Conservation (phyloP, 1,140 invertebrate species). For the Drosophila triauraria region DNA sequence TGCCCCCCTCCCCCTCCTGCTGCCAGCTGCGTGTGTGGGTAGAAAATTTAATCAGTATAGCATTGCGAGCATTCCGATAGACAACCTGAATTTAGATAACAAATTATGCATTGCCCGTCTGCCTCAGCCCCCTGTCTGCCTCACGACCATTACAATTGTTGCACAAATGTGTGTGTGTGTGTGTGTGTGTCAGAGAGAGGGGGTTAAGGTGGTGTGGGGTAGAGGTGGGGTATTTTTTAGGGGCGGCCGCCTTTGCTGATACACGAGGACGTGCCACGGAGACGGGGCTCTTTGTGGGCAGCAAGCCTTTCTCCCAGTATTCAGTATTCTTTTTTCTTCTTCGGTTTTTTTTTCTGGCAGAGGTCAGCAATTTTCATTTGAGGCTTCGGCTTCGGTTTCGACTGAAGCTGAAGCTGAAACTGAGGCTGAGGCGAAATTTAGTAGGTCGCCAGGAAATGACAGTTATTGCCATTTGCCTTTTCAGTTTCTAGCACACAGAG, state of each 20-base stretch:
- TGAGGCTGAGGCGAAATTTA: conserved; percentile 62
- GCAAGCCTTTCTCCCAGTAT: not conserved
- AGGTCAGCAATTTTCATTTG: conserved; percentile 81
- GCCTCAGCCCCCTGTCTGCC: not conserved
- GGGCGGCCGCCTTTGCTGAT: conserved; percentile 7
- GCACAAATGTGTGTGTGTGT: conserved; percentile 29
- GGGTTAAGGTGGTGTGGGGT: not conserved
- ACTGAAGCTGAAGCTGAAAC: conserved; percentile 11
- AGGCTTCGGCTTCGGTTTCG: conserved; percentile 27
- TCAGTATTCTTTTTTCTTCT: not conserved
- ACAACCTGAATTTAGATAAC: conserved; percentile 83
- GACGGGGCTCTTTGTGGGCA: conserved; percentile 50
- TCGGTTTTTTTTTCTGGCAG: conserved; percentile 37
- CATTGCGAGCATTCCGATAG: conserved; percentile 65
- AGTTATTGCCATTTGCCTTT: conserved; percentile 75
- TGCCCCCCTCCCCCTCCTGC: not conserved
- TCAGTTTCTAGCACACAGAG: not conserved
- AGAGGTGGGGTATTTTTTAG: not conserved
- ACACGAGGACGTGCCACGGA: conserved; percentile 40
- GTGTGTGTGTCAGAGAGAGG: conserved; percentile 13
- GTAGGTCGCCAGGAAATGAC: conserved; percentile 78
- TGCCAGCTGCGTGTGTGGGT: conserved; percentile 11
- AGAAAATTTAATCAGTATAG: conserved; percentile 76
- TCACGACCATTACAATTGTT: conserved; percentile 58
- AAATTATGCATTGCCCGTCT: conserved; percentile 67